Evolutionary conservation across 30 jellyfish, hydroid and myxozoan species (phyloP).

Genomic region (Hydractinia symbiolongicarpus): DNA sequence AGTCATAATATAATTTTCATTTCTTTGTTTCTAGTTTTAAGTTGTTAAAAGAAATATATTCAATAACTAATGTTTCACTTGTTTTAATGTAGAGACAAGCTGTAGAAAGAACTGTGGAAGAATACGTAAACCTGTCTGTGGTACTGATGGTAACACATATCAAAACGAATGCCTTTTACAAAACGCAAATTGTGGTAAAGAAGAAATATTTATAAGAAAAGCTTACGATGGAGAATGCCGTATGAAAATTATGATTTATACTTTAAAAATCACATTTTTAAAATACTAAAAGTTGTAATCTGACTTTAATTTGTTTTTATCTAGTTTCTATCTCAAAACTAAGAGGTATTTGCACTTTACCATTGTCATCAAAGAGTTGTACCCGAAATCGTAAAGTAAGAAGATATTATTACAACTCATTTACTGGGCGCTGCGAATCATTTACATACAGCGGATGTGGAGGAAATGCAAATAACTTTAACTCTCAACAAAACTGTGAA

Average conservation of each 20-base stretch:
- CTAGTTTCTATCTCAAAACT: too few species aligned
- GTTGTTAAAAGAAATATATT: too few species aligned
- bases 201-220: neutral
- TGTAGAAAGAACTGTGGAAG: too few species aligned
- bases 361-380: neutral
- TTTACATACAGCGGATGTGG: constrained; percentile 2
- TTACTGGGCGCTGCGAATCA: neutral
- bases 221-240: neutral
- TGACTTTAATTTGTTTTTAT: too few species aligned
- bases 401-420: neutral
- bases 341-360: neutral
- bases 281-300: too few species aligned
- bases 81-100: too few species aligned
- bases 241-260: too few species aligned
- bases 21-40: too few species aligned
- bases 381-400: neutral
- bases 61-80: too few species aligned
- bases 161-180: constrained; percentile 13
- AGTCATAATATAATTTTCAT: too few species aligned
- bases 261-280: too few species aligned
- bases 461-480: constrained; percentile 10
- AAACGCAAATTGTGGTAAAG: neutral
- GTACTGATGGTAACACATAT: constrained; percentile 18
- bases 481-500: neutral
- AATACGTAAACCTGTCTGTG: neutral